Base-by-base conservation (phyloP, 1,140 invertebrate species). In the Brachionus plicatilis region DNA sequence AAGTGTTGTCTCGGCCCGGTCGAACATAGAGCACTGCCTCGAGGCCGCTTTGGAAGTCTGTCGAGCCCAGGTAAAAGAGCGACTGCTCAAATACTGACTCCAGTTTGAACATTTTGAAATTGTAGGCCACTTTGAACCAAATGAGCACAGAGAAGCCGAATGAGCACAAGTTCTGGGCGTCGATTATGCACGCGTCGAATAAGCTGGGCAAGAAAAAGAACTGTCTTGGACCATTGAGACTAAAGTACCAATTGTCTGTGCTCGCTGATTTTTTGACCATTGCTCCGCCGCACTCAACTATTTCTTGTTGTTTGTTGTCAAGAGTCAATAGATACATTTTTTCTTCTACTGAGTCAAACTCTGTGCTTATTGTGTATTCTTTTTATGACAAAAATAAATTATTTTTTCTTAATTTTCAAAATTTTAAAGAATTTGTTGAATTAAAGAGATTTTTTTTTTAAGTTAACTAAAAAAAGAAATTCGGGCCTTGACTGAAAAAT, bases 151-250 rank as follows among this genome's bases (percentile, higher is more conserved):
- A 65, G 17, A 82, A 82, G 17, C 79, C 79, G 14, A 65, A 82
- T 27, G 53, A 29, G 79, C 79, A 82, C 41, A 82, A 82, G 66
- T 82, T 82, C 29, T 82, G 20, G n/a, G 56, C 79, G 53, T 82
- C 79, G 12, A 82, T 41, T 14, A 82, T 60, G 60, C 79, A 82
- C n/a, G 53, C 41, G 20, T 68, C 65, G n/a, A 68, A 68, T 27
- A 82, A 29, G 29, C 7, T 68, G 8, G 79, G 53, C 12, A 82
- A 56, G 3, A 68, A 65, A 60, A 68, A 43, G 41, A 82, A 82
- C 43, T 82, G 79, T 9, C 47, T 60, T 11, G 60, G 50, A 27
- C 79, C 79, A 29, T 68, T 82, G 11, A 82, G 24, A n/a, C 20
- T 65, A 24, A 82, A 60, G 17, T 65, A 47, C 79, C 79, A 82